Conservation (phyloP, 2,113 vertebrate species). For the Spermophilus dauricus region DNA sequence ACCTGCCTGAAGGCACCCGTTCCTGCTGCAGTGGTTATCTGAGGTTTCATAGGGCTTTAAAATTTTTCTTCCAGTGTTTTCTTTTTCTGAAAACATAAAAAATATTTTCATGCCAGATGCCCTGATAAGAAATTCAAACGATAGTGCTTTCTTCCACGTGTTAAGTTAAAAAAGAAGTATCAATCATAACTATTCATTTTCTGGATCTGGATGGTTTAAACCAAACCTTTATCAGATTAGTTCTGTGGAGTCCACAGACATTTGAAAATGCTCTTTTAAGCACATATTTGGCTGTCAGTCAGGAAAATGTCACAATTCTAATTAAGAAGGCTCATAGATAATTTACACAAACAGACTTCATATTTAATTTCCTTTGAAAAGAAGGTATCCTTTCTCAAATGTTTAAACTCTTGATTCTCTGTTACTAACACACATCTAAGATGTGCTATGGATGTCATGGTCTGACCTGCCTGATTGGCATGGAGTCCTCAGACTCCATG, state of each 20-base stretch:
- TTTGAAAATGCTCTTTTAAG: constrained; percentile 62
- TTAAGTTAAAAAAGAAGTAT: constrained; percentile 25
- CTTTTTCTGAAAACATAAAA: constrained; percentile 51
- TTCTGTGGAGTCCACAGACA: constrained; percentile 31
- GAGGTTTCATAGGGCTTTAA: background rate
- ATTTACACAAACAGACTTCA: constrained; percentile 66
- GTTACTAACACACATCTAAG: background rate
- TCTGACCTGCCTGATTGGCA: background rate
- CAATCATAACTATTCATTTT: background rate
- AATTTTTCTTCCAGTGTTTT: background rate
- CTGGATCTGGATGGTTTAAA: constrained; percentile 60
- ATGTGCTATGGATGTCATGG: too few relatives aligned
- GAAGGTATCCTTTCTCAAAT: constrained; percentile 34
- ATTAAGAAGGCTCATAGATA: constrained; percentile 65
- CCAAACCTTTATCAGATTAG: constrained; percentile 68
- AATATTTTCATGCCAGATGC: background rate
- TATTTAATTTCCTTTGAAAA: constrained; percentile 72
- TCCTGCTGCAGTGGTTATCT: background rate
- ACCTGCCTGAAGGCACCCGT: background rate
- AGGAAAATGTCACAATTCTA: constrained; percentile 72
- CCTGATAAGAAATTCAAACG: constrained; percentile 28
- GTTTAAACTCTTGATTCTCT: constrained; percentile 49
- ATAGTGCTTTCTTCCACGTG: background rate
- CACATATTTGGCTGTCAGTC: constrained; percentile 65
- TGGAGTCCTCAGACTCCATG: background rate